Conservation (phyloP, 2,113 vertebrate genomes). For the Panthera uncia region DNA sequence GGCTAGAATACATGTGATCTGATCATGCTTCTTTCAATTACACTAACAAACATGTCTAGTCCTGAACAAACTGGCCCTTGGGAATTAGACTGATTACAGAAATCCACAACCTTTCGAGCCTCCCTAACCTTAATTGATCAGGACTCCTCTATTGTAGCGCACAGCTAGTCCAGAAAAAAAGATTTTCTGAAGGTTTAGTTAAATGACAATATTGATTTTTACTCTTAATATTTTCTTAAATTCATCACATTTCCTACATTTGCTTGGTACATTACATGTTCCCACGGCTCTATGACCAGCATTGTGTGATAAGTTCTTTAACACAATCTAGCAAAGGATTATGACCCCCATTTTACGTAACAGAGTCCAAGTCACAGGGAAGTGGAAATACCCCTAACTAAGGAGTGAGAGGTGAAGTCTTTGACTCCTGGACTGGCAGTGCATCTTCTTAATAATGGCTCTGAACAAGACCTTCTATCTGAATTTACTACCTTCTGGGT, state of each 20-base stretch:
- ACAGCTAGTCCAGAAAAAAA: not conserved
- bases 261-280: not conserved
- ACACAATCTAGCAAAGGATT: not conserved
- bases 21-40: constrained; percentile 50
- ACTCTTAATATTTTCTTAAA: constrained; percentile 9
- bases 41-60: constrained; percentile 4
- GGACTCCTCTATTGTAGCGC: not conserved
- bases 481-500: not conserved
- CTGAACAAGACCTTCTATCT: not conserved
- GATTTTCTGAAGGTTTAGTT: constrained; percentile 34
- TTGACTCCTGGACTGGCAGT: not conserved
- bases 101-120: not conserved
- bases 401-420: not conserved
- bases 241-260: not conserved
- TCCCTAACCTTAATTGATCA: not conserved
- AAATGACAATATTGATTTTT: constrained; percentile 19
- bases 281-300: not conserved
- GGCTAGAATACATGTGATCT: not conserved
- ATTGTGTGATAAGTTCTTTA: not conserved
- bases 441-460: not conserved
- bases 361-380: not conserved
- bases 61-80: not conserved
- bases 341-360: not conserved
- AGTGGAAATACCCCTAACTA: not conserved
- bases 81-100: not conserved